A percentile compares a stretch with the other conserved stretches of the same genome.
phyloP scores from a whole-genome alignment of 2,888 invertebrate genomes.

The Dicranocentrus wangi region DNA sequence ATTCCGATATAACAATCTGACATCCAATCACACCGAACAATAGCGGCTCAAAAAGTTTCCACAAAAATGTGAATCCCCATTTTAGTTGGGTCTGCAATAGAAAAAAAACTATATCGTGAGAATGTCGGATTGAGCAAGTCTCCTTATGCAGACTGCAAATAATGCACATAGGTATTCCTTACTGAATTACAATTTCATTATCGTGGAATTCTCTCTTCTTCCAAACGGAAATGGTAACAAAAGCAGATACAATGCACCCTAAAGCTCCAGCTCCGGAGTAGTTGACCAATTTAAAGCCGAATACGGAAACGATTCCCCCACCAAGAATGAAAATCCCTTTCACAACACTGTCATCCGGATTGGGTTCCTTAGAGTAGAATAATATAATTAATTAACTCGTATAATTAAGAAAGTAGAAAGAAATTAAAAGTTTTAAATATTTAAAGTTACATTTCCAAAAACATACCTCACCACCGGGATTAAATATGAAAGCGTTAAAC shows the following conservation, averaged over 20 bases:
- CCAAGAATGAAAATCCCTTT: constrained; percentile 86
- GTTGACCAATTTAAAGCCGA: constrained; percentile 88
- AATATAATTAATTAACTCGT: too few relatives aligned
- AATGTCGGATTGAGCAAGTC: too few relatives aligned
- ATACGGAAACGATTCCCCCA: constrained; percentile 88
- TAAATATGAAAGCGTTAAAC: constrained; percentile 66
- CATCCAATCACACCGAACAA: constrained; percentile 95
- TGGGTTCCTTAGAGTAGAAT: neutral
- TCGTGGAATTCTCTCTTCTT: constrained; percentile 57
- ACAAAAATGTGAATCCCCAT: constrained; percentile 79
- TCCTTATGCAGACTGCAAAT: too few relatives aligned
- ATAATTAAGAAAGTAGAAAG: too few relatives aligned
- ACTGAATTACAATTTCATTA: constrained; percentile 53
- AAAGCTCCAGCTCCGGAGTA: constrained; percentile 86
- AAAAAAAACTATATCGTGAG: too few relatives aligned
- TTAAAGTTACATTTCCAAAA: too few relatives aligned
- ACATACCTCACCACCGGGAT: constrained; percentile 18
- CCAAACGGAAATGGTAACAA: constrained; percentile 88
- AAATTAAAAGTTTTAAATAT: too few relatives aligned
- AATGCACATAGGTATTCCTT: too few relatives aligned
- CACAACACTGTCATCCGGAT: constrained; percentile 74
- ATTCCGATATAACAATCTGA: constrained; percentile 85
- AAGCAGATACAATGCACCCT: constrained; percentile 87
- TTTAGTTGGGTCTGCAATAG: constrained; percentile 78
- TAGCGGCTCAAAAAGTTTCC: constrained; percentile 93